Percentiles rank a stretch among this genome's conserved stretches.
These are phyloP conservation scores for Philereme vetulata DNA, from an alignment of 2,888 invertebrate species.

Conservation along the genomic window DNA sequence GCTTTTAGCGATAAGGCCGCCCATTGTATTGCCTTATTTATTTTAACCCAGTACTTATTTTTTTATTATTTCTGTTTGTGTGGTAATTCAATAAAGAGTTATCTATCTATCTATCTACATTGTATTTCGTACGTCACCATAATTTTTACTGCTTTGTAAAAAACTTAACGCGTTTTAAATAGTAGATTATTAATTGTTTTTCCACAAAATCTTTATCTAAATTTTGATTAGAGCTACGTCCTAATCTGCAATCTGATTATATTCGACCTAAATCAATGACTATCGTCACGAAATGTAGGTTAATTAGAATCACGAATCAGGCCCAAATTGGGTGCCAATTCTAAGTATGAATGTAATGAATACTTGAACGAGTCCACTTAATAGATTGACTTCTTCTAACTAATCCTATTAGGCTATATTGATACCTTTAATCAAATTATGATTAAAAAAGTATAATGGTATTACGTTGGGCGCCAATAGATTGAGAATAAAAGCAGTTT, in stretches of 20 bases:
- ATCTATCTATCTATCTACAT: no score
- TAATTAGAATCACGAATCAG: conserved; percentile 29
- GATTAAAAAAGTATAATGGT: conserved; percentile 14
- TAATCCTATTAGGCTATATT: conserved; percentile 6
- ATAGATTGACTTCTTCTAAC: conserved; percentile 5
- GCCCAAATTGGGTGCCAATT: conserved; percentile 22
- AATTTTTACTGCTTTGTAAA: no score
- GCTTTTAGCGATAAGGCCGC: no score
- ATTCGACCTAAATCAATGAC: conserved; percentile 4
- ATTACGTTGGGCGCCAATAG: conserved; percentile 15
- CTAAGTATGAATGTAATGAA: conserved; percentile 23
- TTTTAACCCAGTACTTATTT: no score
- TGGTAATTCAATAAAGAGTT: no score
- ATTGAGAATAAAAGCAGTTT: no score
- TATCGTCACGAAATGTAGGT: conserved; percentile 21
- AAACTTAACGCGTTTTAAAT: no score
- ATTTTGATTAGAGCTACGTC: neutral
- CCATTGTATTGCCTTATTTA: no score
- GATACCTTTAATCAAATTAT: neutral
- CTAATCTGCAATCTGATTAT: neutral
- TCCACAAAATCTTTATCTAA: no score
- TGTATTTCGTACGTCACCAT: no score
- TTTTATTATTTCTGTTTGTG: no score
- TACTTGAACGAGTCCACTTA: conserved; percentile 9
- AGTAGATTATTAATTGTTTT: no score